These are phyloP conservation scores for Tholera decimalis DNA, from an alignment of 2,888 invertebrate species.

Conservation along the genomic window DNA sequence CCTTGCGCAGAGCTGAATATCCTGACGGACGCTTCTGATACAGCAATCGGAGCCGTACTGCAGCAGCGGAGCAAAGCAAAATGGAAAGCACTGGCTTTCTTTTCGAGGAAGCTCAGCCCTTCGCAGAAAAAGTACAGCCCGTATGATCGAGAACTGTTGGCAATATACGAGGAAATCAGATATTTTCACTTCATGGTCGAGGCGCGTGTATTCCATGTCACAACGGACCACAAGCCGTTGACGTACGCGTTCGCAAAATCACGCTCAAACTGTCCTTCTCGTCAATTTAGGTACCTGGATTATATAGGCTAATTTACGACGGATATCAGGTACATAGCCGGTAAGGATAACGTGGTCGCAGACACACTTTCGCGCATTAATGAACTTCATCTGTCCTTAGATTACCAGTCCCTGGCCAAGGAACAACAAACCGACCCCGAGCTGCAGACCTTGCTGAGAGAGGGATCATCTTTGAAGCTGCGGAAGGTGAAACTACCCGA, in stretches of 20 bases:
- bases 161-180: background rate
- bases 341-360: too few species aligned
- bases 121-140: conserved; percentile 2
- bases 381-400: too few species aligned
- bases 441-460: too few species aligned
- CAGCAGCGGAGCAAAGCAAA: background rate
- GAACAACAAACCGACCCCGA: too few species aligned
- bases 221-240: background rate
- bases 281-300: too few species aligned
- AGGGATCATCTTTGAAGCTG: too few species aligned
- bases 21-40: conserved; percentile 3
- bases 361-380: too few species aligned
- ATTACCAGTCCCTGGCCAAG: too few species aligned
- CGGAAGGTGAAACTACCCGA: too few species aligned
- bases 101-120: conserved; percentile 5
- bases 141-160: background rate
- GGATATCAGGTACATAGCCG: too few species aligned
- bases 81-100: conserved; percentile 1
- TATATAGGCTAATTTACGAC: conserved; percentile 4
- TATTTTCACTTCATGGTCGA: background rate
- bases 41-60: conserved; percentile 9
- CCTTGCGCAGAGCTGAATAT: conserved; percentile 3
- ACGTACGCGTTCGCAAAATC: background rate
- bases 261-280: conserved; percentile 3
- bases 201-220: background rate